Conservation (phyloP, 1,140 invertebrate species). For the Melanaphis sacchari region DNA sequence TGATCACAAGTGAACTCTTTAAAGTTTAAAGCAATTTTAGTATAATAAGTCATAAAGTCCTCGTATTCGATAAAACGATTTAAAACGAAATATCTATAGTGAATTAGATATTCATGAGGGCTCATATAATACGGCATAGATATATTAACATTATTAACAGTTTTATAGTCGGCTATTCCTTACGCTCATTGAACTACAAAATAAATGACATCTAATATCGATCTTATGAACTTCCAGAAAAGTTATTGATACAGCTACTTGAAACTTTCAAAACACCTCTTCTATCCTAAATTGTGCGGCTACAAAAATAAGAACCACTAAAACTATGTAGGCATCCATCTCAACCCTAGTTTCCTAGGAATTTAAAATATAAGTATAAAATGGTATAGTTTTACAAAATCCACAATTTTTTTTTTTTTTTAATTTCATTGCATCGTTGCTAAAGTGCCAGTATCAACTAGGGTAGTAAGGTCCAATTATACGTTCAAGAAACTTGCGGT, state of each 20-base stretch:
- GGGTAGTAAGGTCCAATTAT: too few species aligned
- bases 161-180: neutral
- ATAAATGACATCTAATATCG: neutral
- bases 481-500: too few species aligned
- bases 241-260: neutral
- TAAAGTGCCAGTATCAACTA: too few species aligned
- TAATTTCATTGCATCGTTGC: too few species aligned
- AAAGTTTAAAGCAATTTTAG: neutral
- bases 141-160: neutral
- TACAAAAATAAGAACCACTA: neutral
- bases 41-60: neutral
- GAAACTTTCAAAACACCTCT: neutral
- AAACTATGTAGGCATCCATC: neutral
- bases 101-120: neutral
- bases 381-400: too few species aligned
- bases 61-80: neutral
- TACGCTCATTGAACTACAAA: neutral
- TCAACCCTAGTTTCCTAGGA: neutral
- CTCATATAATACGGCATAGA: neutral
- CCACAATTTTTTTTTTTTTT: too few species aligned
- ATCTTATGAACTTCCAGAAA: neutral
- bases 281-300: neutral
- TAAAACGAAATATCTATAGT: neutral
- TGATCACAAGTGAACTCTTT: neutral
- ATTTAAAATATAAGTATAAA: neutral